These are phyloP conservation scores for Pyxicephalus adspersus DNA, from an alignment of 2,113 vertebrate species.

Conservation along the genomic window DNA sequence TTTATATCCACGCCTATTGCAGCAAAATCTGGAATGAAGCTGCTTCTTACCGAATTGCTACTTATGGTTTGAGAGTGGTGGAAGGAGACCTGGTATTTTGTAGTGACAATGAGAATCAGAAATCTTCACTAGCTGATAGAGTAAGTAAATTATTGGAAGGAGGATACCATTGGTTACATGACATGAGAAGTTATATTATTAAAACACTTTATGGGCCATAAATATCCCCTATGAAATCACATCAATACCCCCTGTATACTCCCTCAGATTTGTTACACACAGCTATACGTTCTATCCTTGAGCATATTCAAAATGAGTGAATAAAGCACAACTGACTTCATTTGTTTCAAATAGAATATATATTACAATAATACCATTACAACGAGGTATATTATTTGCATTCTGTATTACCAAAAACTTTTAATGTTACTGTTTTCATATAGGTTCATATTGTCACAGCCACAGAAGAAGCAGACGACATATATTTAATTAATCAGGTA, in stretches of 20 bases:
- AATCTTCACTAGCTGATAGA: slow-evolving; percentile 61
- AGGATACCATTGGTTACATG: too few species aligned
- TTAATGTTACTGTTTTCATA: not conserved
- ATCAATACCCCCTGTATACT: too few species aligned
- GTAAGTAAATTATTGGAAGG: slow-evolving; percentile 63
- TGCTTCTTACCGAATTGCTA: slow-evolving; percentile 75
- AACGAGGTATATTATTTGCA: not conserved
- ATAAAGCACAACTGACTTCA: too few species aligned
- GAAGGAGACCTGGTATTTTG: slow-evolving; percentile 85
- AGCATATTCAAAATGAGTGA: too few species aligned
- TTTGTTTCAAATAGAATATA: too few species aligned
- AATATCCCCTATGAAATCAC: too few species aligned
- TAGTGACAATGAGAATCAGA: slow-evolving; percentile 59
- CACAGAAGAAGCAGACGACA: slow-evolving; percentile 66
- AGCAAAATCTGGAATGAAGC: slow-evolving; percentile 94
- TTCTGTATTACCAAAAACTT: not conserved
- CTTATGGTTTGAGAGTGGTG: slow-evolving; percentile 76
- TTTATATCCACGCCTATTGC: slow-evolving; percentile 92
- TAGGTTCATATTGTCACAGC: slow-evolving; percentile 75
- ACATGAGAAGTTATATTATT: too few species aligned
- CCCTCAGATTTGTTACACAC: too few species aligned
- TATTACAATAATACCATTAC: too few species aligned
- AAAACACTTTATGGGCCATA: too few species aligned
- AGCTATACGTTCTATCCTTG: too few species aligned
- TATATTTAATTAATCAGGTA: slow-evolving; percentile 74